phyloP scores from a whole-genome alignment of 2,797 vertebrate genomes.

The Lutra lutra region DNA sequence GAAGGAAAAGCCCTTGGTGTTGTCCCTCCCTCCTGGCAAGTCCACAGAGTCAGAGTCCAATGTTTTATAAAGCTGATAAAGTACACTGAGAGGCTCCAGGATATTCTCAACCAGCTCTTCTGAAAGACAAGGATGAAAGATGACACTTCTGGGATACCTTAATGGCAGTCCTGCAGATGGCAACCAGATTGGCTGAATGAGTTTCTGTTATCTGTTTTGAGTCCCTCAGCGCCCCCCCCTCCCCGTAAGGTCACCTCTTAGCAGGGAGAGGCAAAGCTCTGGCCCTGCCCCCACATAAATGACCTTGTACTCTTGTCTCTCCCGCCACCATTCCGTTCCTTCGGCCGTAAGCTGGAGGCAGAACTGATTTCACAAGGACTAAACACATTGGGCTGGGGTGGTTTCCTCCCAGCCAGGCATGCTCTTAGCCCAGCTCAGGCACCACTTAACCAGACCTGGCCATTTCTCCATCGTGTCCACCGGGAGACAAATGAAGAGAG shows the following conservation, averaged over 20 bases:
- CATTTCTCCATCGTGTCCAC: not conserved
- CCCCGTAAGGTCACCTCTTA: not conserved
- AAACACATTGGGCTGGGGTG: rapidly evolving
- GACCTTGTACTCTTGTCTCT: not conserved
- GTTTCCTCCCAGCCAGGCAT: not conserved
- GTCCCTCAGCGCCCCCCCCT: not conserved
- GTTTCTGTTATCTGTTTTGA: not conserved
- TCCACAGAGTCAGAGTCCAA: not conserved
- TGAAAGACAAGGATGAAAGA: not conserved
- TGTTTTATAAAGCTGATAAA: not conserved
- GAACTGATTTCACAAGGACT: too few relatives aligned
- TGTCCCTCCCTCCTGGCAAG: not conserved
- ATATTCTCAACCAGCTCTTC: not conserved
- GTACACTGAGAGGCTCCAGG: not conserved
- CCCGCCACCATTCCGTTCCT: not conserved
- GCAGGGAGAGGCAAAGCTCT: not conserved
- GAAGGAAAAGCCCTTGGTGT: not conserved
- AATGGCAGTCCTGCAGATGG: not conserved
- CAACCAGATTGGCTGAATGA: not conserved
- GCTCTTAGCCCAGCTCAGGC: not conserved
- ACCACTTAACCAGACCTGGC: not conserved
- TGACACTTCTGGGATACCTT: not conserved
- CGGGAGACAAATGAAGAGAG: not conserved
- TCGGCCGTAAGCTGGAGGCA: not conserved
- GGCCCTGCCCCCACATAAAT: not conserved